A percentile compares a stretch with the other conserved stretches of the same genome.
These are phyloP conservation scores for Dasyornis broadbenti DNA, from an alignment of 2,113 vertebrate species.

Conservation along the genomic window DNA sequence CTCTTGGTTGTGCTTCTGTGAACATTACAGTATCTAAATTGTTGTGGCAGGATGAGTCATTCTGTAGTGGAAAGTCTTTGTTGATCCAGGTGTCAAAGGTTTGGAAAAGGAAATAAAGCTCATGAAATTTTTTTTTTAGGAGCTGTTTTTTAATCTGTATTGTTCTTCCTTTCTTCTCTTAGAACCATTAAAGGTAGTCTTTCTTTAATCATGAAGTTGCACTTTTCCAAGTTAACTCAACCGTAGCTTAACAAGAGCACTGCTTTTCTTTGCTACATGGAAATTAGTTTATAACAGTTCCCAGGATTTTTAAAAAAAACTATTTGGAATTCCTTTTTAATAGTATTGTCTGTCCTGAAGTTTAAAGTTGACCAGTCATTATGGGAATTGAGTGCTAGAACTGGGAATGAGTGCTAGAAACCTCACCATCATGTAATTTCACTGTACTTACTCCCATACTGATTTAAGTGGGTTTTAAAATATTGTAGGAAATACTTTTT, in stretches of 20 bases:
- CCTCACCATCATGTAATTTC: background rate
- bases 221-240: background rate
- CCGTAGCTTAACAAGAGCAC: background rate
- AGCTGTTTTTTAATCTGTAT: background rate
- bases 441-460: background rate
- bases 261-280: background rate
- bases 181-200: background rate
- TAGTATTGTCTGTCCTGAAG: background rate
- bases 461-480: background rate
- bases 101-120: background rate
- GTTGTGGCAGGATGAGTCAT: background rate
- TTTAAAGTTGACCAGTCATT: background rate
- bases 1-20: background rate
- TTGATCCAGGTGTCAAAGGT: slow-evolving; percentile 1
- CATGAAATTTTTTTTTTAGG: background rate
- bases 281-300: background rate
- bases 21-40: background rate
- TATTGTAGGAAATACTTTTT: background rate
- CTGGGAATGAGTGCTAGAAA: background rate
- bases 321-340: background rate
- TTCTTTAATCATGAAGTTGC: background rate
- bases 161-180: background rate
- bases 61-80: background rate
- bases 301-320: background rate
- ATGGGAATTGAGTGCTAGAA: background rate